Evolutionary conservation across 2,113 vertebrate genomes (phyloP).

Genomic region (Callithrix jacchus): DNA sequence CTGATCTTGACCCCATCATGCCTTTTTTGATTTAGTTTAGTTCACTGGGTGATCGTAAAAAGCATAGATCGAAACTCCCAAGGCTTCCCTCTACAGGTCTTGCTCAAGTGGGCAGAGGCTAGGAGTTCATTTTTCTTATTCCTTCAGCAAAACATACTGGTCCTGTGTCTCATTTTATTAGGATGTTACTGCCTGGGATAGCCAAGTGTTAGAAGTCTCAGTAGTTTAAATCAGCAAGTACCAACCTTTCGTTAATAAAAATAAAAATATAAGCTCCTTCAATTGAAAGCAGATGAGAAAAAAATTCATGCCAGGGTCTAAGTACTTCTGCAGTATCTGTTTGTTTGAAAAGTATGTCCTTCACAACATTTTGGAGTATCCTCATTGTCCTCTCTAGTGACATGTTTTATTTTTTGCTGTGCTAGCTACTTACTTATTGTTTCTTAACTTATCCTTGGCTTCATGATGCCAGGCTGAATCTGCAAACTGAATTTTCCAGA

Average conservation of each 20-base stretch:
- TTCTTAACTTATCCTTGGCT: not conserved
- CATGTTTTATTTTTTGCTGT: not conserved
- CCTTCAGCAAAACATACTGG: not conserved
- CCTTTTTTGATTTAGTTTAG: not conserved
- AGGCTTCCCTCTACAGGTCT: not conserved
- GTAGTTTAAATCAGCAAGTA: not conserved
- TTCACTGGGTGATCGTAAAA: not conserved
- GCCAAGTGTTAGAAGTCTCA: not conserved
- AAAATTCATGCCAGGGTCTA: not conserved
- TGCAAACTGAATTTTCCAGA: not conserved
- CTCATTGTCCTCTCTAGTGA: not conserved
- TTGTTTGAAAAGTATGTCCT: not conserved
- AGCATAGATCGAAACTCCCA: not conserved
- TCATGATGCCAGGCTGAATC: not conserved
- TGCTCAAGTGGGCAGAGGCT: not conserved
- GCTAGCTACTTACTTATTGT: not conserved
- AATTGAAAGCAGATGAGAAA: not conserved
- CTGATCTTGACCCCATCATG: not conserved
- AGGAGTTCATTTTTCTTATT: not conserved
- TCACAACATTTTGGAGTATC: not conserved
- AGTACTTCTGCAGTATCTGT: not conserved
- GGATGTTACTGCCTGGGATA: not conserved
- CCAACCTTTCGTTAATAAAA: not conserved
- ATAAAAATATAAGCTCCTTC: not conserved
- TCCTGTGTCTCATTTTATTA: not conserved